Base-by-base conservation (phyloP, 2,797 vertebrate species). In the Acipenser oxyrinchus region DNA sequence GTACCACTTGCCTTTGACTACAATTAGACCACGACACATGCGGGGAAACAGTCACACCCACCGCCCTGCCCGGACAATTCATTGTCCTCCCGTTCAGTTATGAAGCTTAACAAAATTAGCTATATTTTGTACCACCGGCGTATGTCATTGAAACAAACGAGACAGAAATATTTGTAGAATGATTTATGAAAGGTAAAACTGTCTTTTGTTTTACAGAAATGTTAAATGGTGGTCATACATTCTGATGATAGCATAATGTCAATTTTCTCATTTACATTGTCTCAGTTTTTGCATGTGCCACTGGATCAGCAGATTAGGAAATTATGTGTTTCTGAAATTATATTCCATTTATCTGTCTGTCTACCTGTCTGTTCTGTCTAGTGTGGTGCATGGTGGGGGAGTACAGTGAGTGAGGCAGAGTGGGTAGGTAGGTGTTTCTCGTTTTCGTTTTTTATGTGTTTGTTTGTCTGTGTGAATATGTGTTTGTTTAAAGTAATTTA, bases 21-120 rank as follows among this genome's bases (percentile, higher is more conserved):
- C 13, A 18, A 57, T 69, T 60, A 61, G 48, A 65, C 15, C 5
- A 12, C 6, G 23, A 6, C 52, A 52, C 18, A 12, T 48, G 6
- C 51, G 6, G 6, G 7, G 6, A 50, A 53, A 23, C 53, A 48
- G 48, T 48, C 7, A 37, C 7, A 53, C 23, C 8, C 57, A 15
- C 64, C 51, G 12, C 53, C 55, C 18, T 58, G 52, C 52, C 6
- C 13, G 48, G 48, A 13, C 51, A 59, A 11, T 58, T 65, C 11
- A 58, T 59, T 49, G 7, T 57, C 48, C 57, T 66, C 18, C 48
- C 55, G 37, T 55, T 37, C 23, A 37, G 37, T 66, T 66, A 59
- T 9, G n/a, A 15, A 49, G 7, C 9, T 12, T 10, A 50, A 50
- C 48, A 63, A 50, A 63, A 48, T 13, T 12, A 63, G 11, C 48